Conservation (phyloP, 2,797 vertebrate species). For the Scarus forsteni region DNA sequence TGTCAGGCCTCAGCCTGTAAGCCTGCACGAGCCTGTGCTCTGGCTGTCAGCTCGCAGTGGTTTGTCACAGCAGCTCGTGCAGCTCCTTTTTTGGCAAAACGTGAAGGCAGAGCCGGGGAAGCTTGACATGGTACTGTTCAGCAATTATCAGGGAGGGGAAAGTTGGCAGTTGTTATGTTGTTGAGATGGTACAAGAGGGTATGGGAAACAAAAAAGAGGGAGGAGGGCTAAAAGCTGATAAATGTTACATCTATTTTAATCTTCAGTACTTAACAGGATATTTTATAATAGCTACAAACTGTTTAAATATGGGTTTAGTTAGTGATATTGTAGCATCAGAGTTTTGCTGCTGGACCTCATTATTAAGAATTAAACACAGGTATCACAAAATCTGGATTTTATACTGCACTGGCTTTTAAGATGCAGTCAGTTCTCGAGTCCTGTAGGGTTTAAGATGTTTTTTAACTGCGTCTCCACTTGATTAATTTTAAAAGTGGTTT, state of each 20-base stretch:
- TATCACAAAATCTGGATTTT: too few species aligned
- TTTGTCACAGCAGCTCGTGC: conserved; percentile 47
- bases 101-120: conserved; percentile 31
- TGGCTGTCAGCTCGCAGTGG: conserved; percentile 24
- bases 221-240: background rate
- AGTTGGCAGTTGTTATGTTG: conserved; percentile 50
- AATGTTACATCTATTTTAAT: background rate
- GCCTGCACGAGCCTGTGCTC: conserved; percentile 11
- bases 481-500: too few species aligned
- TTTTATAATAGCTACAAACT: background rate
- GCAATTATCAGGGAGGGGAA: conserved; percentile 50
- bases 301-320: background rate
- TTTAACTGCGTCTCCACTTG: too few species aligned
- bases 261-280: background rate
- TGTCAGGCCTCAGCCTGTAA: background rate
- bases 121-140: conserved; percentile 52
- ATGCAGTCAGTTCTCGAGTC: too few species aligned
- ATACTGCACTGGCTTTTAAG: too few species aligned
- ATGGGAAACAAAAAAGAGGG: conserved; percentile 1
- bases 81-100: conserved; percentile 76
- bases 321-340: too few species aligned
- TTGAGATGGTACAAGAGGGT: conserved; percentile 17
- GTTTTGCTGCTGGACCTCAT: background rate
- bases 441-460: too few species aligned
- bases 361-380: background rate